Percentiles rank a stretch among this genome's conserved stretches.
phyloP scores from a whole-genome alignment of 2,113 vertebrate genomes.

The Pelvicachromis taeniatus region DNA sequence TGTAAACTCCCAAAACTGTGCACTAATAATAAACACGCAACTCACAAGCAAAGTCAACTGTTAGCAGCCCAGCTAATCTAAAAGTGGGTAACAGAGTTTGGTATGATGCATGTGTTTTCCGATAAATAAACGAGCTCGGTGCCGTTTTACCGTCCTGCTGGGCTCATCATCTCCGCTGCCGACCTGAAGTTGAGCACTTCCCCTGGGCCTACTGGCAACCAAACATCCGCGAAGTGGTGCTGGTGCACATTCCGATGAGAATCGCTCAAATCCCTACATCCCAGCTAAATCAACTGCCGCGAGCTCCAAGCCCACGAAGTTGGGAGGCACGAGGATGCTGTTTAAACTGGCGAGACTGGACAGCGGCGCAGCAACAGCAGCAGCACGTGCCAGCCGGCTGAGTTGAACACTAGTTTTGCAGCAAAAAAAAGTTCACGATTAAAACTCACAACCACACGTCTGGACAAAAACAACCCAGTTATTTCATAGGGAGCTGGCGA shows the following conservation, averaged over 20 bases:
- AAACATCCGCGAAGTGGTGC: constrained; percentile 34
- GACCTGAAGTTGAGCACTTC: constrained; percentile 41
- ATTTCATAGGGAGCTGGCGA: not conserved
- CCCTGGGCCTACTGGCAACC: constrained; percentile 34
- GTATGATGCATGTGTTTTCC: not conserved
- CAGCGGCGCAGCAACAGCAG: not conserved
- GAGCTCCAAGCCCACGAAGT: constrained; percentile 17
- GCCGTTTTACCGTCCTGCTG: not conserved
- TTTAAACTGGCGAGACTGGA: not conserved
- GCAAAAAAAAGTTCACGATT: not conserved
- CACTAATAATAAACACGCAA: not conserved
- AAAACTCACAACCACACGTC: not conserved
- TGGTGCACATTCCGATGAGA: constrained; percentile 27
- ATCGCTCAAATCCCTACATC: constrained; percentile 23
- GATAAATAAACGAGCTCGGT: not conserved
- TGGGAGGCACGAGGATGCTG: constrained; percentile 11
- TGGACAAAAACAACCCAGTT: not conserved
- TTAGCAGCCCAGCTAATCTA: not conserved
- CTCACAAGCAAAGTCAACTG: not conserved
- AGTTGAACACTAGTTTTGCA: not conserved
- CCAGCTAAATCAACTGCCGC: not conserved
- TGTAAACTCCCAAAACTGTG: not conserved
- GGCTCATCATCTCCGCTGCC: not conserved
- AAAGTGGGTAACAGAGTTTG: not conserved
- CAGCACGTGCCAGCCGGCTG: constrained; percentile 12